These are phyloP conservation scores for Drosophila bifasciata DNA, from an alignment of 1,140 invertebrate species.

Conservation along the genomic window DNA sequence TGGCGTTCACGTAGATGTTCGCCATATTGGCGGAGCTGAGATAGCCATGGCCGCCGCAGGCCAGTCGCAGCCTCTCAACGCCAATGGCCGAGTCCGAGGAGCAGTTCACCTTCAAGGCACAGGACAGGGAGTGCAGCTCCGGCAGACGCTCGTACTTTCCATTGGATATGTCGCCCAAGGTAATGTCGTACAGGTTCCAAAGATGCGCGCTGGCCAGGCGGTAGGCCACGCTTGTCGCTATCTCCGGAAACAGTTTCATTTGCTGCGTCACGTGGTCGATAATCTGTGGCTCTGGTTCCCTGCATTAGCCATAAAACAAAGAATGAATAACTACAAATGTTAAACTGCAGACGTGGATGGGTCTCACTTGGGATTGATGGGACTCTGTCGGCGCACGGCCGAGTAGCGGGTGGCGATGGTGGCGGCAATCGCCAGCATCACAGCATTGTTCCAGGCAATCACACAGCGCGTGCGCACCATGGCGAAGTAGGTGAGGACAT, in stretches of 20 bases:
- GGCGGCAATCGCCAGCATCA: constrained; percentile 89
- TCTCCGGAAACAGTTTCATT: constrained; percentile 93
- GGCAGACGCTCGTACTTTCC: constrained; percentile 91
- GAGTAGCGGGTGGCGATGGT: constrained; percentile 95
- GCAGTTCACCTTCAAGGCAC: constrained; percentile 94
- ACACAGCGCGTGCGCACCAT: constrained; percentile 97
- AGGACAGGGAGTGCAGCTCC: constrained; percentile 94
- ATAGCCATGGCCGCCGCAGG: constrained; percentile 98
- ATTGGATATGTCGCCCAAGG: constrained; percentile 90
- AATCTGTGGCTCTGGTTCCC: constrained; percentile 92
- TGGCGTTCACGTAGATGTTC: constrained; percentile 90
- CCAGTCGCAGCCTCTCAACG: constrained; percentile 91
- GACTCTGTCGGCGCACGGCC: constrained; percentile 93
- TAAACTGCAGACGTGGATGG: no score
- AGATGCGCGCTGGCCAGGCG: constrained; percentile 89
- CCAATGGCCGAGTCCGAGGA: constrained; percentile 88
- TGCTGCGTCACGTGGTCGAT: constrained; percentile 97
- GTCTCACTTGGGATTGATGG: constrained; percentile 90
- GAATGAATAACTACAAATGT: background rate
- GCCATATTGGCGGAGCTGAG: constrained; percentile 93
- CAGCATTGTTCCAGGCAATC: constrained; percentile 88
- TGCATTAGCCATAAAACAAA: constrained; percentile 15
- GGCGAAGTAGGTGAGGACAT: constrained; percentile 95
- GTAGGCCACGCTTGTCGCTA: constrained; percentile 92
- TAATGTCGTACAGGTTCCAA: constrained; percentile 92